These are phyloP conservation scores for Scatophagus argus DNA, from an alignment of 2,113 vertebrate genomes.

Conservation along the genomic window DNA sequence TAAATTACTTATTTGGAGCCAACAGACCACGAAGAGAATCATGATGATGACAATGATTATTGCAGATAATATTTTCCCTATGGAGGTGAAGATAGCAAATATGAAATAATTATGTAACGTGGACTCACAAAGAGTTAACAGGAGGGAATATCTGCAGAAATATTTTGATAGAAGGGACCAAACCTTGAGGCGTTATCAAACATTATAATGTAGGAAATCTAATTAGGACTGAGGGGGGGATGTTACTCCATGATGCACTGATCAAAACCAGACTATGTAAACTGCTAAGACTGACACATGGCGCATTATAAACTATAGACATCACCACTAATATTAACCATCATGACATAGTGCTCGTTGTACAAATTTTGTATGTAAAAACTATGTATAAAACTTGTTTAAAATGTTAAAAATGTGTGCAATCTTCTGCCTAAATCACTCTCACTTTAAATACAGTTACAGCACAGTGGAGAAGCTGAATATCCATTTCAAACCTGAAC, in stretches of 20 bases:
- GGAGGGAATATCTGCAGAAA: conserved; percentile 59
- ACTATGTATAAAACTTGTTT: conserved; percentile 1
- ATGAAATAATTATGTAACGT: conserved; percentile 76
- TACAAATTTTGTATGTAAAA: conserved; percentile 22
- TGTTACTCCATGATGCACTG: conserved; percentile 51
- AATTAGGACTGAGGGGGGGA: conserved; percentile 72
- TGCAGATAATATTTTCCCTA: conserved; percentile 79
- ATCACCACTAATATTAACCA: conserved; percentile 17
- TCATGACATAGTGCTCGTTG: conserved; percentile 18
- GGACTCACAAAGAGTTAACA: conserved; percentile 68
- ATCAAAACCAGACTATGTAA: conserved; percentile 72
- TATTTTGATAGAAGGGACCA: conserved; percentile 66
- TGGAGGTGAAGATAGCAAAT: conserved; percentile 79
- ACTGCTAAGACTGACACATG: conserved; percentile 41
- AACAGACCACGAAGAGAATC: conserved; percentile 80
- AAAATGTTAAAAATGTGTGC: no score
- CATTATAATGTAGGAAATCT: conserved; percentile 76
- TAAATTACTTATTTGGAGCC: conserved; percentile 85
- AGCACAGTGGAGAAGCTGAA: conserved; percentile 45
- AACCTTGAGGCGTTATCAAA: conserved; percentile 77
- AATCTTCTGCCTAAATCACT: conserved; percentile 7
- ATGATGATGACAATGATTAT: conserved; percentile 83
- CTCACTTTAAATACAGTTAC: conserved; percentile 28
- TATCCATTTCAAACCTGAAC: conserved; percentile 71
- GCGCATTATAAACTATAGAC: conserved; percentile 8